Base-by-base conservation (phyloP, 2,113 vertebrate species). In the Periophthalmodon schlosseri region DNA sequence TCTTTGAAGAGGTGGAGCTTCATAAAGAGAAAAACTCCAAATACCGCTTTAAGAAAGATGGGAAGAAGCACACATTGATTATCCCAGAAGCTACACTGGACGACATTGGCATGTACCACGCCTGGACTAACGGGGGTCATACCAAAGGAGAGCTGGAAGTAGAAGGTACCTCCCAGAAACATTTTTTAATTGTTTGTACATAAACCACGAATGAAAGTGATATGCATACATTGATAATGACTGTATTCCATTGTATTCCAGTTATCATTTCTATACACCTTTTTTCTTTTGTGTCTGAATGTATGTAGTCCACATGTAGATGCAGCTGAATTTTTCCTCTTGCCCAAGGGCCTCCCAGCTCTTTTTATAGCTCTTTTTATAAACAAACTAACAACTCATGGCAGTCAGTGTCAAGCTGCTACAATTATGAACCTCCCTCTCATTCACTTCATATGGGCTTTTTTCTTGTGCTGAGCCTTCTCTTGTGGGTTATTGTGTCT, bases 81-180 rank as follows among this genome's bases (percentile, higher is more conserved):
- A 96, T 95, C 83, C 91, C 92, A 0, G 97, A 98, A 24, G 95
- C 95, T 3, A 69, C 70, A 0, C 74, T 90, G 79, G 93, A 95
- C 1, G 96, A 98, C 46, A 82, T 72, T 0, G 97, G 96, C 0
- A 95, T 91, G 84, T 98, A 94, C 87, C 91, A 92, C 24, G 93
- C 95, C 73, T 90, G 93, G 80, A 97, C 97, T 70, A 98, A 96
- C 0, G 96, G 97, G 0, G 97, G 95, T 1, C 95, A 96, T 13
- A 96, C 96, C 21, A 96, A 97, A 81, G 97, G 95, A 3, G 95
- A 97, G 23, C 87, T 98, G 78, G 92, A 95, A 0, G 96, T 98
- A 72, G 96, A 97, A 93, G 96, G 97, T 97, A 74, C 60, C 49
- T 70, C 10, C 10, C 28, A 2, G 2, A 67, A 77, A 24, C 11